phyloP scores from a whole-genome alignment of 2,113 vertebrate genomes.

The Alosa alosa region DNA sequence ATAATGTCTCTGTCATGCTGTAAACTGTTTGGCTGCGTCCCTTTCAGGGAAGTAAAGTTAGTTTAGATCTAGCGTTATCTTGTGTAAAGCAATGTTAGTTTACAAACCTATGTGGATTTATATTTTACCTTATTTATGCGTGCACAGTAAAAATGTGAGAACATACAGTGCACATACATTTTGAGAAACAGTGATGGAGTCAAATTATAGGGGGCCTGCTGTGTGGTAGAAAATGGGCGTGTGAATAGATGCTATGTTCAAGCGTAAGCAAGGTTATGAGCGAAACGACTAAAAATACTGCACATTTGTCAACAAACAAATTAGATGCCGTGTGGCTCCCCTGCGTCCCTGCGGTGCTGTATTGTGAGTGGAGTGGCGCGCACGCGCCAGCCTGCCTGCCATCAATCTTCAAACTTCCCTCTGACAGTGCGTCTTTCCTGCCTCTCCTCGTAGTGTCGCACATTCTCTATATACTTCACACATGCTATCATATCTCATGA shows the following conservation, averaged over 20 bases:
- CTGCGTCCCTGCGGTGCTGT: neutral
- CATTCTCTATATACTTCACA: neutral
- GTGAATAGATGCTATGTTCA: neutral
- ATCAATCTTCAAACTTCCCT: neutral
- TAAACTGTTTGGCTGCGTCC: neutral
- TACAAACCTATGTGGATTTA: neutral
- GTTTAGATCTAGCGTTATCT: neutral
- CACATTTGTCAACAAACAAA: neutral
- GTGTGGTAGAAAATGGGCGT: neutral
- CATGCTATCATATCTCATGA: neutral
- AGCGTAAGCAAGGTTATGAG: neutral
- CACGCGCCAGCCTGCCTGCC: neutral
- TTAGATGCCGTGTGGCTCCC: neutral
- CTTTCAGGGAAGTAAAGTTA: neutral
- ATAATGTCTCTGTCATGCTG: no score
- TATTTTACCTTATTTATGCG: neutral
- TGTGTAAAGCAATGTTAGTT: neutral
- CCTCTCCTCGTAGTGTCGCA: no score
- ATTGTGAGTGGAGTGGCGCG: neutral
- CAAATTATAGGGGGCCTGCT: no score
- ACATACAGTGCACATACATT: no score
- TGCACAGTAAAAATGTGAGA: neutral
- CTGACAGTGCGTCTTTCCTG: neutral
- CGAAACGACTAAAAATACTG: neutral
- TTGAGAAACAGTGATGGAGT: no score